A percentile compares a stretch with the other conserved stretches of the same genome.
These are phyloP conservation scores for Thymelicus sylvestris DNA, from an alignment of 2,888 invertebrate species.

Conservation along the genomic window DNA sequence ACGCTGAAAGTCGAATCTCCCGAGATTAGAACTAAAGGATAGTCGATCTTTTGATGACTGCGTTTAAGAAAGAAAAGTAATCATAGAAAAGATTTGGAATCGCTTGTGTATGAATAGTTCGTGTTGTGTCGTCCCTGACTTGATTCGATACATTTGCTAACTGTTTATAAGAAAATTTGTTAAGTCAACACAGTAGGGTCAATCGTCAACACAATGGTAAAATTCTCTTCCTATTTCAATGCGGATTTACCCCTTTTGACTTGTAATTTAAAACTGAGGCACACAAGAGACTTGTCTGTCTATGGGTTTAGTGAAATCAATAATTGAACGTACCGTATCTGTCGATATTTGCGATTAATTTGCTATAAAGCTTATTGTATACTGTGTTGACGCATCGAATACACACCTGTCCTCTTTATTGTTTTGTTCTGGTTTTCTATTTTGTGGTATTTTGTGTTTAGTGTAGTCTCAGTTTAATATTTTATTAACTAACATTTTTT, in stretches of 20 bases:
- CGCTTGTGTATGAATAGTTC: constrained; percentile 54
- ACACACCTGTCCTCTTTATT: constrained; percentile 60
- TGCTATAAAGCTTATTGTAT: constrained; percentile 23
- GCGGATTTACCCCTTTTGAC: constrained; percentile 4
- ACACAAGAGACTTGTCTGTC: constrained; percentile 12
- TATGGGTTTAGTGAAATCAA: constrained; percentile 22
- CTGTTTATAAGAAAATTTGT: constrained; percentile 22
- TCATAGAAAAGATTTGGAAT: constrained; percentile 35
- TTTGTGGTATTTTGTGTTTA: constrained; percentile 73
- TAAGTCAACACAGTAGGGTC: constrained; percentile 35
- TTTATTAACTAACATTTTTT: constrained; percentile 72
- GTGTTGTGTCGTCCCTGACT: constrained; percentile 75
- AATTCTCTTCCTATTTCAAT: constrained; percentile 5
- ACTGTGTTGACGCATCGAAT: constrained; percentile 45
- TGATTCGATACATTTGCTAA: constrained; percentile 30
- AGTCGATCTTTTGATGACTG: constrained; percentile 2
- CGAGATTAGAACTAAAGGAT: constrained; percentile 7
- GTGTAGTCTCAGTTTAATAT: constrained; percentile 71
- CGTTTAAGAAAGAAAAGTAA: constrained; percentile 13
- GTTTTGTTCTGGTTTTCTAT: constrained; percentile 64
- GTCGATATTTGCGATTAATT: constrained; percentile 8
- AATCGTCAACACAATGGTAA: background rate
- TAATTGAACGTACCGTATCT: background rate
- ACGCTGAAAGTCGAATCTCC: constrained; percentile 23
- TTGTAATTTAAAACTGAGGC: constrained; percentile 24